Percentiles rank a stretch among this genome's conserved stretches.
These are phyloP conservation scores for Syngnathus acus DNA, from an alignment of 2,797 vertebrate species.

Conservation along the genomic window DNA sequence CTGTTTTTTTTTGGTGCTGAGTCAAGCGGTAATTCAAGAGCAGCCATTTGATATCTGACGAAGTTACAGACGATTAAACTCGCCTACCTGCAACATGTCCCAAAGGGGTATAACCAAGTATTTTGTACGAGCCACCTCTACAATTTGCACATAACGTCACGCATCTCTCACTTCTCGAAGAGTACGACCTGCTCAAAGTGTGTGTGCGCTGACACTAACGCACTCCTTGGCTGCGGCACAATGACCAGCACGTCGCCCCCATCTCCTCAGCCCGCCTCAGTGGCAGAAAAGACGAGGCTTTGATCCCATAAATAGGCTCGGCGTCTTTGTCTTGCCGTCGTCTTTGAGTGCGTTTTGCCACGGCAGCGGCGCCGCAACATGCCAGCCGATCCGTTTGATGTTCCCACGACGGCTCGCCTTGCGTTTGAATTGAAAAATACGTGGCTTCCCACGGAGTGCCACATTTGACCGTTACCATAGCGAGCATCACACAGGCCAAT, in stretches of 20 bases:
- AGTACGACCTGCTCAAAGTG: constrained; percentile 15
- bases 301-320: constrained; percentile 15
- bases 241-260: constrained; percentile 23
- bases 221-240: constrained; percentile 38
- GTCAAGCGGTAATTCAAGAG: background rate
- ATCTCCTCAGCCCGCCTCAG: constrained; percentile 14
- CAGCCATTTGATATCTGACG: background rate
- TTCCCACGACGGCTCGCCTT: background rate
- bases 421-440: background rate
- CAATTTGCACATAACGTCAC: background rate
- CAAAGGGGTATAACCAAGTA: background rate
- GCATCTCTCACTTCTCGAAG: background rate
- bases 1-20: background rate
- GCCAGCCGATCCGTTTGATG: background rate
- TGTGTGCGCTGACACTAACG: constrained; percentile 40
- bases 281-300: constrained; percentile 25
- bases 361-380: background rate
- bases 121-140: background rate
- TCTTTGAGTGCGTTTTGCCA: background rate
- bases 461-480: constrained; percentile 4
- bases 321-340: constrained; percentile 8
- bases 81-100: background rate
- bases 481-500: background rate
- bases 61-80: background rate
- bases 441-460: background rate